phyloP scores from a whole-genome alignment of 2,113 vertebrate species.

The Zonotrichia leucophrys region DNA sequence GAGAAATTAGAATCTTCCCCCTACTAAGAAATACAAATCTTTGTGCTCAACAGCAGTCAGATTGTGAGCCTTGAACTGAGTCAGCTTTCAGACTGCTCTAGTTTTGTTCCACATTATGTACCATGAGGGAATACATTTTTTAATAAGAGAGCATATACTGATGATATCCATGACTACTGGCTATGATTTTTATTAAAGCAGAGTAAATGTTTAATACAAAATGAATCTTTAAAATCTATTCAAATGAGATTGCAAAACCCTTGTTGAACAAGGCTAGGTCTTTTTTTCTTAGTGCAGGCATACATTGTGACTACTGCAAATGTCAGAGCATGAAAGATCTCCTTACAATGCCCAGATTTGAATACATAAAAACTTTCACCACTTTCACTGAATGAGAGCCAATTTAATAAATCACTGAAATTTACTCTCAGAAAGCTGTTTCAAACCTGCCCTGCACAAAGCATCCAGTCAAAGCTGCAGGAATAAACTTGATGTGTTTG shows the following conservation, averaged over 20 bases:
- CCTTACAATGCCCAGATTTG: neutral
- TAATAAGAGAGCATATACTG: neutral
- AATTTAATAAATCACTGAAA: slow-evolving; percentile 56
- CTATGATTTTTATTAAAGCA: slow-evolving; percentile 7
- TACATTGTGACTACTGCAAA: neutral
- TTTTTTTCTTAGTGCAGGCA: neutral
- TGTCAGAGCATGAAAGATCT: neutral
- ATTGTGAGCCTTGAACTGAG: neutral
- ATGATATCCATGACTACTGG: neutral
- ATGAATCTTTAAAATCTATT: slow-evolving; percentile 1
- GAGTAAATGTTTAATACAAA: slow-evolving; percentile 17
- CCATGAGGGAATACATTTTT: neutral
- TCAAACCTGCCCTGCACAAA: slow-evolving; percentile 10
- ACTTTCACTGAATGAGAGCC: slow-evolving; percentile 15
- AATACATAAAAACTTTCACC: neutral
- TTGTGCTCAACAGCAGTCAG: neutral
- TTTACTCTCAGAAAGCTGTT: slow-evolving; percentile 34
- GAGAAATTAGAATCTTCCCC: neutral
- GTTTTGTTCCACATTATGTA: neutral
- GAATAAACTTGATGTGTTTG: neutral
- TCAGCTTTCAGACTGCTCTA: neutral
- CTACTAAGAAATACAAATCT: neutral
- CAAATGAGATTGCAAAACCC: neutral
- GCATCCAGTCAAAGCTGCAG: neutral
- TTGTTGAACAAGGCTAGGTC: neutral